Base-by-base conservation (phyloP, 2,888 invertebrate species). In the Podotricha telesiphe region DNA sequence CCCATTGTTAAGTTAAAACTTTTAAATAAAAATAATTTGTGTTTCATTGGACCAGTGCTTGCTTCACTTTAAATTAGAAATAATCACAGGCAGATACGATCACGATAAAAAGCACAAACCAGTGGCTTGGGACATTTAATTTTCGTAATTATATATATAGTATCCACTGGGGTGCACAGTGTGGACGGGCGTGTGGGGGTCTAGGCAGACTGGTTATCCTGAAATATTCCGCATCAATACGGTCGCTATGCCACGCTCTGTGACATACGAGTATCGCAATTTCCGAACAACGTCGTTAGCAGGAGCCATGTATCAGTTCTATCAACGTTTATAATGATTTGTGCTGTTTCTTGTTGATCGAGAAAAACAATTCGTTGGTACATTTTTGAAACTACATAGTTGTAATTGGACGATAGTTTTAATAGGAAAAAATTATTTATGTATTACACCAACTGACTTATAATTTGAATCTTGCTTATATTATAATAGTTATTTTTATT, bases 181-280 rank as follows among this genome's bases (percentile, higher is more conserved):
- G 37, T 8, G 19, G 15, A 28, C 28, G 2, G 34, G 22, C 71
- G 69, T 71, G 56, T 13, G 50, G 76, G 53, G 83, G 69, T 78
- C 86, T 76, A 75, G 74, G 74, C 77, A 79, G 72, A 65, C 77
- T 83, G 85, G 86, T 74, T 74, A 76, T 75, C 74, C 74, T 74
- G 77, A 74, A 80, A 81, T 82, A 84, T 75, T 74, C 73, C 61
- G 61, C 73, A 74, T 85, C 87, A 86, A 86, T 86, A 85, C 82
- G 82, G 82, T 80, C 81, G 80, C 82, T 82, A 81, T 79, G 82
- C 81, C 81, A 78, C 82, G 80, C 79, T 79, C 83, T 81, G 83
- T 89, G 87, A 89, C 89, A 88, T 86, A 87, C 85, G 88, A 88
- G 86, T 85, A 87, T 88, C 87, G 89, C 87, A 88, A 89, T 89